Evolutionary conservation across 2,888 invertebrate genomes (phyloP), one percentile per base, ranked within the genome.

Genomic region (Anthophora plumipes): DNA sequence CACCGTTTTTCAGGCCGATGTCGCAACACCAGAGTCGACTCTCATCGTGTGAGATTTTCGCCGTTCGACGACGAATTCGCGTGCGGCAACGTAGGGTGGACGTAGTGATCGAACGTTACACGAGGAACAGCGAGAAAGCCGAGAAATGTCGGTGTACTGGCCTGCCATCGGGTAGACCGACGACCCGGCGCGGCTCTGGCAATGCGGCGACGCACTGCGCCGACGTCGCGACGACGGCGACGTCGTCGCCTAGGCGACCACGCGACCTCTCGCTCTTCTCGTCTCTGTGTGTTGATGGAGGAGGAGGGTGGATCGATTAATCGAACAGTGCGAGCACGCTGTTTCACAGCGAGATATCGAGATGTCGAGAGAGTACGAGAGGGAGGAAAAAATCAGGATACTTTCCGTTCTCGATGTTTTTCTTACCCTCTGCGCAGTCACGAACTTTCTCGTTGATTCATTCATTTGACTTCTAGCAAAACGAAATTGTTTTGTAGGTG

Each of bases 241-340:
- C 95, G 94, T 82, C 96, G 94, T 90, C 95, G 94, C 91, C 95
- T 95, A 94, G 96, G 96, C 92, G 96, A 96, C 97, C 96, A 96
- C 75, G 70, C 79, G 70, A 67, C 73, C 77, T 75, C 76, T 77
- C 76, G 67, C 75, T 82, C 73, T 77, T 67, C 84, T 76, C 55
- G n/a, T 57, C 61, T 69, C 52, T 48, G 60, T 68, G 54, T 66
- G 61, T 25, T 43, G 39, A 50, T 59, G 71, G 54, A 46, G 43
- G 22, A 39, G 61, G 22, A 54, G 63, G 76, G 61, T 48, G 69
- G 74, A 75, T 87, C 87, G 87, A 87, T 83, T 63, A 48, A 77
- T 88, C 83, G 85, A 88, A 73, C 25, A 11, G 20, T 7, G n/a
- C 66, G 46, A 22, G 39, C 22, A 22, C 64, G 60, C 25, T 14